Conservation (phyloP, 1,140 invertebrate species). For the Drosophila rufa region DNA sequence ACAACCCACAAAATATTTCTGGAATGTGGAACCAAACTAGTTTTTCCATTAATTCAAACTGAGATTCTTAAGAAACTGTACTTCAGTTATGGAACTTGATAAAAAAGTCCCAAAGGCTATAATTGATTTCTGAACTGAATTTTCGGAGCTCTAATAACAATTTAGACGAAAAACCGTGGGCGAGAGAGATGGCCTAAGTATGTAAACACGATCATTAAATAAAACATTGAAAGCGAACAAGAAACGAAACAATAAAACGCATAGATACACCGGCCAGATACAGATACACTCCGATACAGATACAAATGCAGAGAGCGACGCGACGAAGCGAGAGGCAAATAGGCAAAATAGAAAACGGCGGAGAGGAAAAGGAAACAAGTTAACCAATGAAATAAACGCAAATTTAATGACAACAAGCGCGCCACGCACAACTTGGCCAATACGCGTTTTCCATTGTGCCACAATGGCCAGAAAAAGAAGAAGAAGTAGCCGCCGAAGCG, state of each 20-base stretch:
- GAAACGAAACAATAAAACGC: conserved; percentile 71
- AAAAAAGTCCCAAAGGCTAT: neutral
- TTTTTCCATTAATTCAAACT: neutral
- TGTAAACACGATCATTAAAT: conserved; percentile 79
- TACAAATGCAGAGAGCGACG: conserved; percentile 8
- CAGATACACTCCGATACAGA: conserved; percentile 11
- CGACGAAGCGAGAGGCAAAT: conserved; percentile 26
- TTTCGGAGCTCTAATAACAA: conserved; percentile 38
- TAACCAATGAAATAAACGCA: conserved; percentile 83
- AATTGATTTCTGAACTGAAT: conserved; percentile 32
- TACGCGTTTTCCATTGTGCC: conserved; percentile 73
- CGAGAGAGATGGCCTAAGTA: conserved; percentile 61
- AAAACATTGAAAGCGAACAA: conserved; percentile 61
- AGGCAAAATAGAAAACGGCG: conserved; percentile 56
- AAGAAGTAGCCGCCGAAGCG: conserved; percentile 6
- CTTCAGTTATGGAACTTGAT: neutral
- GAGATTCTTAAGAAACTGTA: neutral
- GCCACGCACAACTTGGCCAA: conserved; percentile 74
- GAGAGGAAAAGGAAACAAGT: conserved; percentile 64
- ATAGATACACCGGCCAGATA: conserved; percentile 21
- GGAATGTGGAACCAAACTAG: neutral
- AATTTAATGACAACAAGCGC: conserved; percentile 81
- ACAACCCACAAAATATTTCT: neutral
- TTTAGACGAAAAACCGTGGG: conserved; percentile 62
- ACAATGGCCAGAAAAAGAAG: conserved; percentile 34